Conservation (phyloP, 2,888 invertebrate species). For the Oxystoma pomonae region DNA sequence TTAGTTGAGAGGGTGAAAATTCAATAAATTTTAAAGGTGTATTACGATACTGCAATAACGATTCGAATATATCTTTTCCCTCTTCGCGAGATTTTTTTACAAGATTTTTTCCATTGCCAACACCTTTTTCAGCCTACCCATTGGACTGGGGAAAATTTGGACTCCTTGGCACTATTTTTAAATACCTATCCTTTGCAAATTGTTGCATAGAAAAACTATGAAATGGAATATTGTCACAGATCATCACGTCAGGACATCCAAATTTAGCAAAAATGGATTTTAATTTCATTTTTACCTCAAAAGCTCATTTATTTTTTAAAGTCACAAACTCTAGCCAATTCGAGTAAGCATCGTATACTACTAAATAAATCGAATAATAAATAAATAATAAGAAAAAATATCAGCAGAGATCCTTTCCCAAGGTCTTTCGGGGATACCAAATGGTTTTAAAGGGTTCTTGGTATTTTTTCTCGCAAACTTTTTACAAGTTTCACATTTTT, state of each 20-base stretch:
- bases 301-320: conserved; percentile 15
- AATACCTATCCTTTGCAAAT: background rate
- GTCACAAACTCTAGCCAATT: conserved; percentile 18
- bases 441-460: background rate
- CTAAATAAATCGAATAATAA: conserved; percentile 15
- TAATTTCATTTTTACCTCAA: too few species aligned
- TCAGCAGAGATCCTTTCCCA: conserved; percentile 19
- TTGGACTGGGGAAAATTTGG: conserved; percentile 16
- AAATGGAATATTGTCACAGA: background rate
- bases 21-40: conserved; percentile 19
- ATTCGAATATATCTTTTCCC: conserved; percentile 12
- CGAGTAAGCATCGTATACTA: conserved; percentile 17
- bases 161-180: conserved; percentile 7
- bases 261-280: conserved; percentile 6
- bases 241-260: conserved; percentile 15
- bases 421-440: conserved; percentile 13
- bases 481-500: too few species aligned
- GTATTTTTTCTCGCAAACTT: background rate
- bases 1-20: conserved; percentile 11
- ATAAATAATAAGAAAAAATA: too few species aligned
- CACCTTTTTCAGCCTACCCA: conserved; percentile 6
- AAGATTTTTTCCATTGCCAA: conserved; percentile 7
- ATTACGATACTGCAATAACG: conserved; percentile 25
- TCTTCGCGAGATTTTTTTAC: conserved; percentile 8
- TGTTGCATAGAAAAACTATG: background rate